phyloP scores from a whole-genome alignment of 2,888 invertebrate species.

The Macaria liturata region DNA sequence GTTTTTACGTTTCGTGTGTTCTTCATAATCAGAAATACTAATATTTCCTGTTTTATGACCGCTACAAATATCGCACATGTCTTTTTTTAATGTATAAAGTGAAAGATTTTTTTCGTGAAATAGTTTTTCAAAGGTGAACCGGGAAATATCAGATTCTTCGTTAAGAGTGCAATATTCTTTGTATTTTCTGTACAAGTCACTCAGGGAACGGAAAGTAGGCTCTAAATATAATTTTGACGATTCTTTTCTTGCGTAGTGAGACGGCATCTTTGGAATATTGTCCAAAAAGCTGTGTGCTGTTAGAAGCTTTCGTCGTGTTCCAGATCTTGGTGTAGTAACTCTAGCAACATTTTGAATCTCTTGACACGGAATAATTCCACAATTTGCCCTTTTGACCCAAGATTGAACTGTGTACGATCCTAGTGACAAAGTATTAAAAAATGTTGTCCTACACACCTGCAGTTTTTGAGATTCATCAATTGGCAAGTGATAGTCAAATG shows the following conservation, averaged over 20 bases:
- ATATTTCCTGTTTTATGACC: slow-evolving; percentile 32
- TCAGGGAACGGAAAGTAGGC: slow-evolving; percentile 9
- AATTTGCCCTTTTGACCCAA: slow-evolving; percentile 8
- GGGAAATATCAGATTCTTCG: slow-evolving; percentile 14
- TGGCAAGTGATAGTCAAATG: slow-evolving; percentile 6
- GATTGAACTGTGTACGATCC: slow-evolving; percentile 12
- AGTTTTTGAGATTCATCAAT: slow-evolving; percentile 6
- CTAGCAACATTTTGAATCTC: slow-evolving; percentile 7
- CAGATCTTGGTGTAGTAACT: slow-evolving; percentile 1
- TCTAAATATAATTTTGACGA: slow-evolving; percentile 31
- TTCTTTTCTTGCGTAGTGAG: slow-evolving; percentile 11
- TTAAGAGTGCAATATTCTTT: slow-evolving; percentile 29
- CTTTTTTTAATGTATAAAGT: slow-evolving; percentile 26
- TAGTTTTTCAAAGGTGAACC: slow-evolving; percentile 32
- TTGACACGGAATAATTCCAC: slow-evolving; percentile 2
- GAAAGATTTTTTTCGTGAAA: slow-evolving; percentile 33
- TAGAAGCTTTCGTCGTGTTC: neutral
- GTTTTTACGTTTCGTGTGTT: slow-evolving; percentile 30
- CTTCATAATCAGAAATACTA: slow-evolving; percentile 24
- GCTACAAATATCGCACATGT: slow-evolving; percentile 33
- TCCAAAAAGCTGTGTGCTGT: slow-evolving; percentile 1
- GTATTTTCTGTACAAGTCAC: slow-evolving; percentile 29
- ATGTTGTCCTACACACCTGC: slow-evolving; percentile 12
- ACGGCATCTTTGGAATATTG: slow-evolving; percentile 3
- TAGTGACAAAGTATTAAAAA: slow-evolving; percentile 12